Evolutionary conservation across 2,113 vertebrate genomes (phyloP).

Genomic region (Nerophis ophidion): DNA sequence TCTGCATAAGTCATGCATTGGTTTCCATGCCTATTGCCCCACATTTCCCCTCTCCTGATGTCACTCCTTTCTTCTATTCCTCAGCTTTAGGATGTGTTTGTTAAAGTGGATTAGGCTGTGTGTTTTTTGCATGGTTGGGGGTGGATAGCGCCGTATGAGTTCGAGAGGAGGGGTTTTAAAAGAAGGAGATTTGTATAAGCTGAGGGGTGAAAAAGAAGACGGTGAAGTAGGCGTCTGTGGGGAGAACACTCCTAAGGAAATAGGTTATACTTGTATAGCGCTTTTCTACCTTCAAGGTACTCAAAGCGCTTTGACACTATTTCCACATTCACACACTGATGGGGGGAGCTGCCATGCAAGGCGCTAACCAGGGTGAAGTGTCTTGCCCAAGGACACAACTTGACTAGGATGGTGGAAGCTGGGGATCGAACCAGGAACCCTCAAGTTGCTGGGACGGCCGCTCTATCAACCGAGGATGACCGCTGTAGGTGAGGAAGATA

Average conservation of each 20-base stretch:
- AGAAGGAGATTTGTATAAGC: constrained; percentile 22
- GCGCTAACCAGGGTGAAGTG: no score
- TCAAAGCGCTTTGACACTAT: no score
- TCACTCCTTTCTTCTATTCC: neutral
- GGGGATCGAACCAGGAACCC: no score
- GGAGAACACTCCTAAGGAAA: constrained; percentile 36
- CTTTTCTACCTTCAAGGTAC: no score
- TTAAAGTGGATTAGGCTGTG: constrained; percentile 40
- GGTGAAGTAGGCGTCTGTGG: constrained; percentile 6
- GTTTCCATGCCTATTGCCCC: constrained; percentile 12
- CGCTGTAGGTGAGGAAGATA: constrained; percentile 21
- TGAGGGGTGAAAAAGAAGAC: constrained; percentile 22
- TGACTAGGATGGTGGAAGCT: no score
- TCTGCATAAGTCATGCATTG: constrained; percentile 5
- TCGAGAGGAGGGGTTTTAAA: constrained; percentile 33
- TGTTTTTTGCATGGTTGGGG: constrained; percentile 33
- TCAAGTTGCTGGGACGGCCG: no score
- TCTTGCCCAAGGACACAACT: no score
- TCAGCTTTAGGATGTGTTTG: constrained; percentile 23
- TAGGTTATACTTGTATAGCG: no score
- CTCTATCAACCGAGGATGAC: constrained; percentile 3
- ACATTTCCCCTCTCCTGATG: constrained; percentile 22
- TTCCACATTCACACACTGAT: no score
- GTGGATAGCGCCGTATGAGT: constrained; percentile 39
- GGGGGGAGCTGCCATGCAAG: no score